Evolutionary conservation across 35 echinoderm and acorn worm species (phyloP).

Genomic region (Eucidaris tribuloides): DNA sequence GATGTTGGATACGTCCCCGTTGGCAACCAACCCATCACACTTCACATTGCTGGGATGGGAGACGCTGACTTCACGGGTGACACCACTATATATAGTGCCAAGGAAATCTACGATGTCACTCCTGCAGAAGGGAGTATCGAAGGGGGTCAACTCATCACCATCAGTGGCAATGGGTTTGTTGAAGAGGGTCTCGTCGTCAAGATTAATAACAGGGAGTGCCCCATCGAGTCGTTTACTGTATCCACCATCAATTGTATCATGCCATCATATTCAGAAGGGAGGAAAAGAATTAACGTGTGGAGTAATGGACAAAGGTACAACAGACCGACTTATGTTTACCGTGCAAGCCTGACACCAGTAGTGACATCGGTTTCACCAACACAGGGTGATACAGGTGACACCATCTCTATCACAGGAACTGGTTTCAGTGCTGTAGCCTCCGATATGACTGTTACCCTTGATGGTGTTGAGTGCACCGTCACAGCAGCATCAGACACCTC

Average conservation of each 20-base stretch:
- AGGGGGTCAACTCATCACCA: slow-evolving; percentile 78
- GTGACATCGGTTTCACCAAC: slow-evolving; percentile 59
- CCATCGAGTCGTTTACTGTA: slow-evolving; percentile 47
- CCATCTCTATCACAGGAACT: slow-evolving; percentile 65
- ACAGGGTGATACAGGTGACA: slow-evolving; percentile 33
- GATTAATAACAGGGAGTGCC: slow-evolving; percentile 43
- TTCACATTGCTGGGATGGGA: slow-evolving; percentile 42
- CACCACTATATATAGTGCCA: slow-evolving; percentile 26
- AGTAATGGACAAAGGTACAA: slow-evolving; percentile 21
- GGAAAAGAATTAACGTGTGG: slow-evolving; percentile 21
- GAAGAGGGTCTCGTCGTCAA: slow-evolving; percentile 28
- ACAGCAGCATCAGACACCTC: slow-evolving; percentile 11
- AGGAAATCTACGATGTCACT: slow-evolving; percentile 36
- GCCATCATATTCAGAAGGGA: not conserved
- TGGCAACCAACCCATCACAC: slow-evolving; percentile 2
- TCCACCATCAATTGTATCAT: slow-evolving; percentile 67
- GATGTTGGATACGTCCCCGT: slow-evolving; percentile 61
- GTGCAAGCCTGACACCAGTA: slow-evolving; percentile 30
- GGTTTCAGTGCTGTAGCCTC: slow-evolving; percentile 15
- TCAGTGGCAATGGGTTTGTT: slow-evolving; percentile 80
- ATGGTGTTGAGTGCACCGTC: slow-evolving; percentile 51
- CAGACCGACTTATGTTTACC: slow-evolving; percentile 9
- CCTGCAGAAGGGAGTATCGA: slow-evolving; percentile 58
- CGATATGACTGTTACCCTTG: slow-evolving; percentile 54
- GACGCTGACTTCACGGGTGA: slow-evolving; percentile 1